Conservation (phyloP, 2,797 vertebrate species). For the Macrochelys suwanniensis region DNA sequence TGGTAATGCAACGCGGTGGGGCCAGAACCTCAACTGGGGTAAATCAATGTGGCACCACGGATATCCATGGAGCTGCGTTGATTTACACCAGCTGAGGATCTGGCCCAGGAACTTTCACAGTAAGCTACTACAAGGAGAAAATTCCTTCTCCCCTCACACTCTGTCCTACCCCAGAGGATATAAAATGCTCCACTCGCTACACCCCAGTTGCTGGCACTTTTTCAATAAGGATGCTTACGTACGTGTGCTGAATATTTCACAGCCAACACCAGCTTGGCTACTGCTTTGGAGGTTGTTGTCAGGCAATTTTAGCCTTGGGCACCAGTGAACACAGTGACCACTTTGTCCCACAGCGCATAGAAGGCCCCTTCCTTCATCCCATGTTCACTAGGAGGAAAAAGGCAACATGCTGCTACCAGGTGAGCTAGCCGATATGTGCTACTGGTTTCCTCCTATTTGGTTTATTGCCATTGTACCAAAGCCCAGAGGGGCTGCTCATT, state of each 20-base stretch:
- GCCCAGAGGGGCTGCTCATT: neutral
- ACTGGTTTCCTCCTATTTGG: neutral
- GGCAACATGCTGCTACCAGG: neutral
- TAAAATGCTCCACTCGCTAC: neutral
- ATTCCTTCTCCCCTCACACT: neutral
- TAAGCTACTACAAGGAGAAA: neutral
- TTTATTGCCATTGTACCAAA: neutral
- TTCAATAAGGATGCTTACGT: slow-evolving; percentile 36
- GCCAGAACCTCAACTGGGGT: neutral
- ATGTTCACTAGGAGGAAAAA: neutral
- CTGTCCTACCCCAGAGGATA: neutral
- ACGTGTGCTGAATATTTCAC: slow-evolving; percentile 36
- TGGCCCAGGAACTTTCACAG: neutral
- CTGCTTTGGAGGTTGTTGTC: slow-evolving; percentile 27
- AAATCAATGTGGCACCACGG: neutral
- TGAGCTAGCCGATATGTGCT: neutral
- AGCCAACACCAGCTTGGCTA: slow-evolving; percentile 7
- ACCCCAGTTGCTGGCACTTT: slow-evolving; percentile 8
- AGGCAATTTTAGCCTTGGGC: neutral
- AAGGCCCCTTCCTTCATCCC: neutral
- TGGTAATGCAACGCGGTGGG: neutral
- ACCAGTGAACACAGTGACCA: neutral
- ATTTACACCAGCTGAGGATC: neutral
- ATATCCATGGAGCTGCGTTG: neutral
- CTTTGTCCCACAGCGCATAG: slow-evolving; percentile 27